These are phyloP conservation scores for Forficula auricularia DNA, from an alignment of 1,140 invertebrate species.

Conservation along the genomic window DNA sequence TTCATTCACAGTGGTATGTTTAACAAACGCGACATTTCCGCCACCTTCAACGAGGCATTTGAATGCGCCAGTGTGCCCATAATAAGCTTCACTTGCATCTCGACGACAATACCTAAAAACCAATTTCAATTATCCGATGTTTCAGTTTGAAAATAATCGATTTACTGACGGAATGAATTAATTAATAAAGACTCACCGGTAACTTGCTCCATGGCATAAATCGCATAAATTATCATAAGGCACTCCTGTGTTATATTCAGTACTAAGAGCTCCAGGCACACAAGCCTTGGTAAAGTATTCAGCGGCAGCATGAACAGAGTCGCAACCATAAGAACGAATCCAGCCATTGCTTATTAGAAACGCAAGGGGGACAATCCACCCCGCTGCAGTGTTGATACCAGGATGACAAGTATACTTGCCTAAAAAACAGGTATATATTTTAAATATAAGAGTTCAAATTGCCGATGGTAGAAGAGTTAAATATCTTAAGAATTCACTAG, in stretches of 20 bases:
- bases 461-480: constrained; percentile 7
- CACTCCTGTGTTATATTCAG: constrained; percentile 60
- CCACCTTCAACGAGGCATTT: constrained; percentile 86
- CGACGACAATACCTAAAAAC: constrained; percentile 56
- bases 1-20: constrained; percentile 78
- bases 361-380: constrained; percentile 88
- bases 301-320: constrained; percentile 70
- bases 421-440: constrained; percentile 20
- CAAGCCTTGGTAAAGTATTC: constrained; percentile 87
- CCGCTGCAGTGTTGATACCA: constrained; percentile 78
- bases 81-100: constrained; percentile 76
- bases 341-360: constrained; percentile 84
- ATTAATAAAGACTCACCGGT: too few relatives aligned
- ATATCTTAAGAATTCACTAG: background rate
- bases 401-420: constrained; percentile 77
- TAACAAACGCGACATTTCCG: constrained; percentile 87
- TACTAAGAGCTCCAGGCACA: constrained; percentile 71
- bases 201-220: constrained; percentile 73
- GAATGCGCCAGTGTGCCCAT: constrained; percentile 71
- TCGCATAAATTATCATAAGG: constrained; percentile 87
- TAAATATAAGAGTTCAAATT: too few relatives aligned
- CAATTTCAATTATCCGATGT: too few relatives aligned
- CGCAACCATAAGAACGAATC: constrained; percentile 81
- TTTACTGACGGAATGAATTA: too few relatives aligned
- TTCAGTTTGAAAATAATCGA: too few relatives aligned